A percentile compares a stretch with the other conserved stretches of the same genome.
phyloP scores from a whole-genome alignment of 2,113 vertebrate species.

The Hippolais icterina region DNA sequence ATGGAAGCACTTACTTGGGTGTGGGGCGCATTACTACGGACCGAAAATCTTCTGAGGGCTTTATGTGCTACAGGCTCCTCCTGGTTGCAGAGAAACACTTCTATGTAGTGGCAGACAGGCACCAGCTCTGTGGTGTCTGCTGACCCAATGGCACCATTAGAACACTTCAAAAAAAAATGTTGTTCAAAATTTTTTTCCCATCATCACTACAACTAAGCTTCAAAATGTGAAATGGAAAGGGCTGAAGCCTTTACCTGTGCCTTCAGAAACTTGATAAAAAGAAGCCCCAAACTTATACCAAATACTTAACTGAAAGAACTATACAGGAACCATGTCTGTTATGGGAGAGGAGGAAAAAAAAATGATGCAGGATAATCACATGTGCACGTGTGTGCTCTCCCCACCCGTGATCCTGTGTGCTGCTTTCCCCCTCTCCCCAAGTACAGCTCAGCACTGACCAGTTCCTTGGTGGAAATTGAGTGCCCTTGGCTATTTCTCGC shows the following conservation, averaged over 20 bases:
- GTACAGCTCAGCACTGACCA: neutral
- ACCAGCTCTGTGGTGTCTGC: accelerated
- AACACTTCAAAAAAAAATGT: neutral
- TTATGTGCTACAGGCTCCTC: neutral
- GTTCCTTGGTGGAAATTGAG: neutral
- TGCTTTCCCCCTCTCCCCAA: neutral
- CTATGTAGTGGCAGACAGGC: neutral
- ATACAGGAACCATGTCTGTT: neutral
- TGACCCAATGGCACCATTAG: accelerated
- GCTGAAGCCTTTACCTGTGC: neutral
- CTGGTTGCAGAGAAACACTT: accelerated
- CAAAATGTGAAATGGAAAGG: neutral
- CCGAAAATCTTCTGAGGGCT: neutral
- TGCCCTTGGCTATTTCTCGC: neutral
- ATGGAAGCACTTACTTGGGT: too few species aligned
- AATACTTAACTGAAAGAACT: neutral
- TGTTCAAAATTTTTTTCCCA: accelerated
- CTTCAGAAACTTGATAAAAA: neutral
- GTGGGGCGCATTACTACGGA: too few species aligned
- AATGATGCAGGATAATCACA: neutral
- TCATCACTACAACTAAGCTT: neutral
- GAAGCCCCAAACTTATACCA: neutral
- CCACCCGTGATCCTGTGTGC: neutral
- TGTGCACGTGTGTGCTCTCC: neutral
- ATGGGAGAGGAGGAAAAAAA: accelerated